Conservation (phyloP, 2,797 vertebrate species). For the Eulemur rubriventer region DNA sequence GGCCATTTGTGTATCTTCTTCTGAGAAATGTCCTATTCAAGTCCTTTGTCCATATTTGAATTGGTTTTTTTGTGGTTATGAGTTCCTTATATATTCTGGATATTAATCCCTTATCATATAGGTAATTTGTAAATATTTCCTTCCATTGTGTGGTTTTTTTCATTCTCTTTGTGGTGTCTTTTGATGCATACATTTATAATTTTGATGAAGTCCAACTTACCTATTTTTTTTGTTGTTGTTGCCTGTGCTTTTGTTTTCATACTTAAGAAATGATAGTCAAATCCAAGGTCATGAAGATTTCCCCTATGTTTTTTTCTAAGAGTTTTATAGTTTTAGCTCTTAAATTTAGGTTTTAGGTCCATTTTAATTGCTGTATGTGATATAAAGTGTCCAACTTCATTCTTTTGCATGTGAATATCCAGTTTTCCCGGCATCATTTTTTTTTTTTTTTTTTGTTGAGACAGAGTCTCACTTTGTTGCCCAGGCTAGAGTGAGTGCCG, state of each 20-base stretch:
- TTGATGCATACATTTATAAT: not conserved
- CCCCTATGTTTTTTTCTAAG: not conserved
- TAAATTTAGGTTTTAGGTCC: not conserved
- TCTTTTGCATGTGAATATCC: not conserved
- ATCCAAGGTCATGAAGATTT: not conserved
- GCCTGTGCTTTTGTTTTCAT: not conserved
- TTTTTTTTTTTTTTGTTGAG: too few relatives aligned
- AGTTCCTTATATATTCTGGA: not conserved
- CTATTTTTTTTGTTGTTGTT: not conserved
- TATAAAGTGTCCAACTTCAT: not conserved
- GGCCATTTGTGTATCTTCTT: not conserved
- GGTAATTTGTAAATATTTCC: not conserved
- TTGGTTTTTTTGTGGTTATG: not conserved
- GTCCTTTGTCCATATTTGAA: not conserved
- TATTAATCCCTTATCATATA: not conserved
- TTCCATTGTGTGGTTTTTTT: not conserved
- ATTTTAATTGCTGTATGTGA: not conserved
- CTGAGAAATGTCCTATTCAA: not conserved
- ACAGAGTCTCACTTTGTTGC: too few relatives aligned
- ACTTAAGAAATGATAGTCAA: not conserved
- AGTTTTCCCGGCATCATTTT: not conserved
- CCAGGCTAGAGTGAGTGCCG: too few relatives aligned
- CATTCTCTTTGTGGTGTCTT: not conserved
- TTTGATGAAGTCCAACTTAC: not conserved
- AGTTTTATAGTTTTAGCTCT: not conserved